phyloP scores from a whole-genome alignment of 2,113 vertebrate species.

The Coreoperca whiteheadi region DNA sequence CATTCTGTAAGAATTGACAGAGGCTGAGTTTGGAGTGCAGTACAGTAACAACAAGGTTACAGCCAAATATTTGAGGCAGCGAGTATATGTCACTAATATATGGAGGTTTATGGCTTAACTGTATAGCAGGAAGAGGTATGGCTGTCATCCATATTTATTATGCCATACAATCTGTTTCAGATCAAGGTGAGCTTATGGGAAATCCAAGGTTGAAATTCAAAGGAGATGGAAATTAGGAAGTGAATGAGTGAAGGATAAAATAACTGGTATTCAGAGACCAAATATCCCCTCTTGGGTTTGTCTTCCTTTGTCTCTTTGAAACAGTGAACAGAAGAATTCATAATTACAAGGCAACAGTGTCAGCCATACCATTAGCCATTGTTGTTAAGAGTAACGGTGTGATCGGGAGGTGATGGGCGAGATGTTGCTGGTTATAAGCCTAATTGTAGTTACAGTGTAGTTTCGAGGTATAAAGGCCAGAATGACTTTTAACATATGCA shows the following conservation, averaged over 20 bases:
- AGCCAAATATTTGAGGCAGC: neutral
- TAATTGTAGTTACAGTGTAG: neutral
- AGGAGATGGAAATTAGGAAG: neutral
- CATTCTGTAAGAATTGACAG: slow-evolving; percentile 21
- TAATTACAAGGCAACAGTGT: slow-evolving; percentile 2
- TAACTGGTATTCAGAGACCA: neutral
- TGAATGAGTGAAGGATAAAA: slow-evolving; percentile 5
- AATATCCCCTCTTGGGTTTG: neutral
- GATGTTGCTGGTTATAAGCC: neutral
- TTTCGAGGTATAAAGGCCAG: neutral
- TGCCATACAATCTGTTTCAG: neutral
- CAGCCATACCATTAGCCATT: neutral
- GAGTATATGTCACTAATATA: neutral
- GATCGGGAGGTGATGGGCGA: neutral
- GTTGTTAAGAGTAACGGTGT: neutral
- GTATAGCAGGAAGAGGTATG: neutral
- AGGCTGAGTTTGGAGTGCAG: neutral
- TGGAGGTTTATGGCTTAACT: slow-evolving; percentile 1
- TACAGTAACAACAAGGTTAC: slow-evolving; percentile 1
- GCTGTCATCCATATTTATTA: slow-evolving; percentile 9
- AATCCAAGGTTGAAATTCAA: slow-evolving; percentile 14
- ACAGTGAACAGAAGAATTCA: neutral
- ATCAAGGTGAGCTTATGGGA: slow-evolving; percentile 24
- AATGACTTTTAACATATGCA: neutral
- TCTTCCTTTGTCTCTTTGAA: slow-evolving; percentile 1